Percentiles rank a stretch among this genome's conserved stretches.
phyloP scores from a whole-genome alignment of 2,888 invertebrate species.

The Drosophila planitibia region DNA sequence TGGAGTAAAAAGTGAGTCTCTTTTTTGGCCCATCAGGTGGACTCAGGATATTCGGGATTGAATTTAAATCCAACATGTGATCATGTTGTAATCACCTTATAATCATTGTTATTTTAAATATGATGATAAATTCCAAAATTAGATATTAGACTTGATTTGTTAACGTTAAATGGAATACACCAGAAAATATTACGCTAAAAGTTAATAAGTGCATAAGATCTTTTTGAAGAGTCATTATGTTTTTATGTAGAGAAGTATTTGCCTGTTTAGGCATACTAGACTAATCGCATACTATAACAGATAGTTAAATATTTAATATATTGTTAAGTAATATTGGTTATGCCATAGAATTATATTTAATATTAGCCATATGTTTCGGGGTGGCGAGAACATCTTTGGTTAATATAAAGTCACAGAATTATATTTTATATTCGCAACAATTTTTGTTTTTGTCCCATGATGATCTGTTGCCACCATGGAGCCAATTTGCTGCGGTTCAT shows the following conservation, averaged over 20 bases:
- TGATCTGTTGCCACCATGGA: constrained; percentile 59
- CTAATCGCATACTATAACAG: not conserved
- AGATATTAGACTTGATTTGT: not conserved
- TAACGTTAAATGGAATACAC: not conserved
- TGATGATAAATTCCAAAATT: not conserved
- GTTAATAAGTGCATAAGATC: not conserved
- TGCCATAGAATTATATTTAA: not conserved
- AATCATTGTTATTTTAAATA: not conserved
- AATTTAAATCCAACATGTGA: not conserved
- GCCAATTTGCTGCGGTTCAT: constrained; percentile 82
- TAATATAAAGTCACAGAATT: not conserved
- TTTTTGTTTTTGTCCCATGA: constrained; percentile 41
- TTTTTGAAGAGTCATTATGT: not conserved
- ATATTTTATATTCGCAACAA: not conserved
- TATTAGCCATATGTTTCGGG: not conserved
- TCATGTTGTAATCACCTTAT: fast-evolving
- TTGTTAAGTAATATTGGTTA: not conserved
- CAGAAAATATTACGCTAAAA: not conserved
- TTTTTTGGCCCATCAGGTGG: not conserved
- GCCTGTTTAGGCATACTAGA: no score
- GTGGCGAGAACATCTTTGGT: not conserved
- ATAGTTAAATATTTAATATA: not conserved
- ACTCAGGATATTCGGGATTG: not conserved
- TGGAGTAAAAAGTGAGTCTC: not conserved
- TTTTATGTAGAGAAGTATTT: not conserved